These are phyloP conservation scores for Ephestia elutella DNA, from an alignment of 1,140 invertebrate genomes.

Conservation along the genomic window DNA sequence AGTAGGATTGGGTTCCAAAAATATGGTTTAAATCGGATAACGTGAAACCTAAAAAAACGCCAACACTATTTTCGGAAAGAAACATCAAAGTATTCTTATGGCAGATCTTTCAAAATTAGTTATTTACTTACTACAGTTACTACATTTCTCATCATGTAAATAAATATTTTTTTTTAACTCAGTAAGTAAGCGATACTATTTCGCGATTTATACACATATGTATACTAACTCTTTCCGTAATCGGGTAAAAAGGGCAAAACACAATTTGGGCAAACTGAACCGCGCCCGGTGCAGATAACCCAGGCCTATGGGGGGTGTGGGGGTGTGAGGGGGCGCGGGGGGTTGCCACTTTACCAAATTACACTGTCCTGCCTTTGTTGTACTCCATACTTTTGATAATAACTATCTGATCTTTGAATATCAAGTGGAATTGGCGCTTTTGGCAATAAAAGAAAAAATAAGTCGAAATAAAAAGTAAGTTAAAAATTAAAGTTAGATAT, in stretches of 20 bases:
- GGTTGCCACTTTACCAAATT: slow-evolving; percentile 31
- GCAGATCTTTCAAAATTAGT: no score
- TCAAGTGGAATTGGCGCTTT: slow-evolving; percentile 12
- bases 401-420: slow-evolving; percentile 13
- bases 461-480: slow-evolving; percentile 6
- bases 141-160: no score
- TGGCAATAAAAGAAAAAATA: slow-evolving; percentile 30
- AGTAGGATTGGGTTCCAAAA: no score
- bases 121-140: no score
- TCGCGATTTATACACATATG: no score
- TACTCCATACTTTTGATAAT: slow-evolving; percentile 15
- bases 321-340: slow-evolving; percentile 11
- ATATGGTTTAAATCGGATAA: no score
- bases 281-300: slow-evolving; percentile 2
- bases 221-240: neutral
- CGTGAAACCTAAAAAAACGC: no score
- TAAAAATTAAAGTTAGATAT: no score
- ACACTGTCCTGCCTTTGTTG: slow-evolving; percentile 27
- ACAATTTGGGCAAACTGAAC: slow-evolving; percentile 6
- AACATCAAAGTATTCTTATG: no score
- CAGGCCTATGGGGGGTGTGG: neutral
- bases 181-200: no score
- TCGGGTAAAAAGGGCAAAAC: slow-evolving; percentile 8
- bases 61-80: no score
- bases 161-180: no score